Evolutionary conservation across 1,140 invertebrate species (phyloP).

Genomic region (Steinernema feltiae): DNA sequence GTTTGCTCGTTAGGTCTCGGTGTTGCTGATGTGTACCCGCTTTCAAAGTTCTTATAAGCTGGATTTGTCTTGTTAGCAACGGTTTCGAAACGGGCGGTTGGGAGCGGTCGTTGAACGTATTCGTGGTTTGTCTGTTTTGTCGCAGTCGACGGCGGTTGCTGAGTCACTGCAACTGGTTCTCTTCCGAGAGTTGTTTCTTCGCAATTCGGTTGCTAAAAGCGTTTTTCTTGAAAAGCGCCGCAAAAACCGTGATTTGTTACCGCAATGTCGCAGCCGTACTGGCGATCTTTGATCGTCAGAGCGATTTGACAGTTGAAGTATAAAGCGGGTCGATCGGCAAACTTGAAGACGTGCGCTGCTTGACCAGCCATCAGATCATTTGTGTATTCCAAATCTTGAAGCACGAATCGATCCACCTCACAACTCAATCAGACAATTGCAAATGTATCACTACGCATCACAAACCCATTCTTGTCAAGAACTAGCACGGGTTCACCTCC

Average conservation of each 20-base stretch:
- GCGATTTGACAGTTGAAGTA: conserved; percentile 57
- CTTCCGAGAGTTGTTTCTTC: not conserved
- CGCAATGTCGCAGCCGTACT: conserved; percentile 38
- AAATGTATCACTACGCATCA: not conserved
- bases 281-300: conserved; percentile 47
- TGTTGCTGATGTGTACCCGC: not conserved
- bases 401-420: conserved; percentile 52
- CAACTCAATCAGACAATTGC: conserved; percentile 6
- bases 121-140: not conserved
- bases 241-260: conserved; percentile 23
- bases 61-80: not conserved
- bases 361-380: conserved; percentile 56
- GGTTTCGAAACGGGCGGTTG: not conserved
- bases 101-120: not conserved
- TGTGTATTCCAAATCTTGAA: conserved; percentile 57
- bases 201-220: conserved; percentile 1
- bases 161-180: not conserved
- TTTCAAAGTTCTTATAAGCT: not conserved
- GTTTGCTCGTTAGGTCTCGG: not conserved
- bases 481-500: conserved; percentile 52
- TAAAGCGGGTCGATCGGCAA: conserved; percentile 49
- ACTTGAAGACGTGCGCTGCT: conserved; percentile 58
- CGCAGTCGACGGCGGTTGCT: not conserved
- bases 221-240: too few relatives aligned
- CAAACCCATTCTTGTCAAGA: conserved; percentile 50